Base-by-base conservation (phyloP, 2,797 vertebrate genomes). In the Hephaestus fuliginosus region DNA sequence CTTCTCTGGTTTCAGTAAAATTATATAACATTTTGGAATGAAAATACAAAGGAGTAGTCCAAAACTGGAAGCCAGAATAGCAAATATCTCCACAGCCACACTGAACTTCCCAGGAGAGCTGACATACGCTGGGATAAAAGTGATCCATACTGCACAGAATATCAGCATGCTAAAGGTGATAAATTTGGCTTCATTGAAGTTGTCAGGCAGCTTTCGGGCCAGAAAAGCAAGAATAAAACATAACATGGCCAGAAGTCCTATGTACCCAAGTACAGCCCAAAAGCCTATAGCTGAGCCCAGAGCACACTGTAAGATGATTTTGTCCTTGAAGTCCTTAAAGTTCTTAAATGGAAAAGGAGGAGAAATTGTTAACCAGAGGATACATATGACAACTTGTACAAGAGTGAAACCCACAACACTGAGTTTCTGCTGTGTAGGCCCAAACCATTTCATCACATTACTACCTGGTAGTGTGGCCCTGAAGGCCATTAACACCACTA, bases 71-170 rank as follows among this genome's bases (percentile, higher is more conserved):
- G 94, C 92, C 48, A 95, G 72, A 69, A 95, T 95, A 1, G 93
- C 94, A 93, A 95, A 95, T 73, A 95, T 93, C 52, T 95, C 94
- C 5, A 95, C 94, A 82, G 94, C 93, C 3, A 93, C 93, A 62
- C 92, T 95, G 41, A 93, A 92, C 67, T 95, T 95, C 62, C 94
- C 94, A 85, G 94, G 94, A 86, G 94, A 95, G 74, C 94, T 95
- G 77, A 95, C 88, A 86, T 95, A 95, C 0, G 94, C 92, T 75
- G 94, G 94, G 12, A 95, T 94, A 68, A 95, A 95, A 0, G 93
- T 91, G 80, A 93, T 70, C 94, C 94, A 95, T 12, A 95, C 94
- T 15, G 93, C 92, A 74, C 91, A 90, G 81, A 94, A 95, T 85
- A 95, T 95, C 30, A 95, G 48, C 90, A 95, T 92, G 82, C 94